phyloP scores from a whole-genome alignment of 2,888 invertebrate genomes.

The Trachelus troglodyta region DNA sequence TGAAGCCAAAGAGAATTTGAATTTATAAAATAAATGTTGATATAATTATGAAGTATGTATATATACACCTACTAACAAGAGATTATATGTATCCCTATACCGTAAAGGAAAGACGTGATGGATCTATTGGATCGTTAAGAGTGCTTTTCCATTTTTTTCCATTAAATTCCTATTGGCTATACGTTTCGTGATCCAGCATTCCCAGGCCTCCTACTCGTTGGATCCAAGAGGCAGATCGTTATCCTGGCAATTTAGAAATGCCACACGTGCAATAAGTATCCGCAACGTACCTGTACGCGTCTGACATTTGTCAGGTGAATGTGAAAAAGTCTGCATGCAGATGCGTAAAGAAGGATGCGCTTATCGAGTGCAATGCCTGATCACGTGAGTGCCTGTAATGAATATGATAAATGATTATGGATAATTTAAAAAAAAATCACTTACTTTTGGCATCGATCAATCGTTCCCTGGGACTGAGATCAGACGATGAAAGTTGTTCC shows the following conservation, averaged over 20 bases:
- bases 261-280: not conserved
- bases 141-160: no score
- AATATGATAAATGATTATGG: not conserved
- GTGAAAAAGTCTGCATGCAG: not conserved
- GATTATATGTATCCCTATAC: no score
- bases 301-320: conserved; percentile 10
- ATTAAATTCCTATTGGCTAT: no score
- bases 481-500: conserved; percentile 91
- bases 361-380: not conserved
- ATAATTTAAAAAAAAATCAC: conserved; percentile 43
- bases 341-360: conserved; percentile 1
- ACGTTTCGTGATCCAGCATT: no score
- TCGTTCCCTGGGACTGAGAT: conserved; percentile 87
- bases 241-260: conserved; percentile 2
- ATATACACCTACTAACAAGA: no score
- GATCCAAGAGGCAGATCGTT: not conserved
- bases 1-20: no score
- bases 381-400: not conserved
- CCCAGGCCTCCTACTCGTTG: no score
- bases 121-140: no score
- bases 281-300: not conserved
- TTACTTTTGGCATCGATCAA: conserved; percentile 93
- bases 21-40: no score
- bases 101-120: no score
- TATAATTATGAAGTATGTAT: no score